Evolutionary conservation across 2,113 vertebrate genomes (phyloP).

Genomic region (Callithrix jacchus): DNA sequence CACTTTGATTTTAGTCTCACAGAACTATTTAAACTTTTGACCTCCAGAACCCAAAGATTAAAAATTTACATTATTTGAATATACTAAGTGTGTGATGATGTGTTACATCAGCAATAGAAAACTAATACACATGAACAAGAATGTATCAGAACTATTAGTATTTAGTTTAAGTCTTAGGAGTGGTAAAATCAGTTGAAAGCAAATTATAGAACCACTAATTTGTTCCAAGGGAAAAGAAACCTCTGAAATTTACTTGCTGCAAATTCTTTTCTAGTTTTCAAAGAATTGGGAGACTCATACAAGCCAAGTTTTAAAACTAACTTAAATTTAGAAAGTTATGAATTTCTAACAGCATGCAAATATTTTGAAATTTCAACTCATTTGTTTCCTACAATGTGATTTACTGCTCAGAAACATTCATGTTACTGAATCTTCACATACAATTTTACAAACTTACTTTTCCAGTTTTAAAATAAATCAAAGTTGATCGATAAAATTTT

Average conservation of each 20-base stretch:
- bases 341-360: constrained; percentile 41
- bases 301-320: constrained; percentile 42
- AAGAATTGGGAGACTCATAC: not conserved
- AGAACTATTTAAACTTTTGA: not conserved
- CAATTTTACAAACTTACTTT: not conserved
- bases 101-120: constrained; percentile 12
- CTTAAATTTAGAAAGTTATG: constrained; percentile 51
- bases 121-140: not conserved
- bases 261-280: not conserved
- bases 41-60: not conserved
- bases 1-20: not conserved
- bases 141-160: not conserved
- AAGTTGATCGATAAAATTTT: not conserved
- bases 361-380: constrained; percentile 52
- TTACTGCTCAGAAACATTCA: constrained; percentile 45
- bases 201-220: not conserved
- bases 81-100: not conserved
- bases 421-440: not conserved
- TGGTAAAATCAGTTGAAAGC: not conserved
- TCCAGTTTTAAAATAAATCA: constrained; percentile 39
- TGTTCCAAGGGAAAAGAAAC: not conserved
- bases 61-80: not conserved
- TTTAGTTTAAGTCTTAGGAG: not conserved
- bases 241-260: not conserved
- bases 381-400: constrained; percentile 5